Percentiles rank a stretch among this genome's conserved stretches.
These are phyloP conservation scores for Anthopleura sola DNA, from an alignment of 64 coral and sea anemone species.

Conservation along the genomic window DNA sequence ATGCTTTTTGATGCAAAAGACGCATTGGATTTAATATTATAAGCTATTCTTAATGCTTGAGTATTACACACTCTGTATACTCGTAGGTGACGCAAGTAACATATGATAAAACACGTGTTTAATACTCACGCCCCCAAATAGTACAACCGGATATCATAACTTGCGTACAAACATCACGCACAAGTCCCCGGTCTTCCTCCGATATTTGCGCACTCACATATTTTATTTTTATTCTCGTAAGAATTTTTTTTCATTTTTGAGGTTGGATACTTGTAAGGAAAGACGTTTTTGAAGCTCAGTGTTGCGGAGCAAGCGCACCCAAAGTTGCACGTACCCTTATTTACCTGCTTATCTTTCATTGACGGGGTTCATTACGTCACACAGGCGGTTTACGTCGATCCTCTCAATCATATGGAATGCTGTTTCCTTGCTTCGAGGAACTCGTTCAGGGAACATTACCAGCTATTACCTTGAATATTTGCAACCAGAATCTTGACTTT, in stretches of 20 bases:
- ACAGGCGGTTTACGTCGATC: neutral
- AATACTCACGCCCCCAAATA: neutral
- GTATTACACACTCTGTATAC: neutral
- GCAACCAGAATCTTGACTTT: too few relatives aligned
- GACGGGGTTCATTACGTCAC: neutral
- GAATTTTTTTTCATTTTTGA: neutral
- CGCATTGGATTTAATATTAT: neutral
- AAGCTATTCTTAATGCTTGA: neutral
- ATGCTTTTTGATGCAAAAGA: neutral
- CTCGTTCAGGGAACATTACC: neutral
- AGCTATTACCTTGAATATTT: neutral
- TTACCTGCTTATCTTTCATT: too few relatives aligned
- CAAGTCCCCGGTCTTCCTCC: neutral
- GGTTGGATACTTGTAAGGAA: neutral
- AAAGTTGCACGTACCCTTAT: neutral
- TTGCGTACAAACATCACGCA: neutral
- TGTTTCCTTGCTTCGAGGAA: conserved; percentile 4
- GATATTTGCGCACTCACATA: too few relatives aligned
- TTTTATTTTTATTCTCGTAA: too few relatives aligned
- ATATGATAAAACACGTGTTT: neutral
- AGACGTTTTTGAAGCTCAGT: neutral
- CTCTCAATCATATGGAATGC: neutral
- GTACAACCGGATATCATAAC: neutral
- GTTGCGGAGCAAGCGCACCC: neutral
- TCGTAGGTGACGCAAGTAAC: neutral